These are phyloP conservation scores for Platalea minor DNA, from an alignment of 2,797 vertebrate genomes.

Conservation along the genomic window DNA sequence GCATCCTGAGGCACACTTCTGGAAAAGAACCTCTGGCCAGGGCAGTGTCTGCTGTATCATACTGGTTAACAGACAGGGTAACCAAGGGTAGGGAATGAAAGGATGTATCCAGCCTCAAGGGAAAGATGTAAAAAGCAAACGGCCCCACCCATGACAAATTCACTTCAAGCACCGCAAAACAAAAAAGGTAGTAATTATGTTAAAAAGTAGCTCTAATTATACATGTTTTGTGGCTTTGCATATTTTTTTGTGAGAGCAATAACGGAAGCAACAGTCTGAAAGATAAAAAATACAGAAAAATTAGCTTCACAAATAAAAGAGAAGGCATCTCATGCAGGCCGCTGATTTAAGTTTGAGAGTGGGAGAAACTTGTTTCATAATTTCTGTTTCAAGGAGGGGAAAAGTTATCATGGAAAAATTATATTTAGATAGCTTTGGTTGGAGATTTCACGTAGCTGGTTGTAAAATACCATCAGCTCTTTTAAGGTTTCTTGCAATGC, in stretches of 20 bases:
- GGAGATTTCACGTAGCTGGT: background rate
- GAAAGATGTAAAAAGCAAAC: background rate
- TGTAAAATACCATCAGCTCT: constrained; percentile 22
- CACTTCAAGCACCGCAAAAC: background rate
- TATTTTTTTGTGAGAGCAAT: background rate
- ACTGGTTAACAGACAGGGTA: background rate
- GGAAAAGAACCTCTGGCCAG: background rate
- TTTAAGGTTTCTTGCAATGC: background rate
- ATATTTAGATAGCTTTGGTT: background rate
- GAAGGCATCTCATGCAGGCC: background rate
- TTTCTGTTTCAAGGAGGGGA: background rate
- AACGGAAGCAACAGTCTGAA: background rate
- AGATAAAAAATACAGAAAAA: background rate
- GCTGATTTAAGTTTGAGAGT: background rate
- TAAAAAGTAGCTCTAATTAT: background rate
- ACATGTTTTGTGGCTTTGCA: background rate
- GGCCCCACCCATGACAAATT: background rate
- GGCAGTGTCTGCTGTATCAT: background rate
- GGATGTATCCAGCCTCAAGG: background rate
- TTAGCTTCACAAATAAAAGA: background rate
- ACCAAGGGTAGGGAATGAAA: background rate
- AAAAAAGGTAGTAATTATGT: background rate
- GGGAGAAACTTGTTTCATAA: background rate
- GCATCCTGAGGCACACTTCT: background rate
- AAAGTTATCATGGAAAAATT: background rate